Evolutionary conservation across 1,140 invertebrate genomes (phyloP).

Genomic region (Apis dorsata): DNA sequence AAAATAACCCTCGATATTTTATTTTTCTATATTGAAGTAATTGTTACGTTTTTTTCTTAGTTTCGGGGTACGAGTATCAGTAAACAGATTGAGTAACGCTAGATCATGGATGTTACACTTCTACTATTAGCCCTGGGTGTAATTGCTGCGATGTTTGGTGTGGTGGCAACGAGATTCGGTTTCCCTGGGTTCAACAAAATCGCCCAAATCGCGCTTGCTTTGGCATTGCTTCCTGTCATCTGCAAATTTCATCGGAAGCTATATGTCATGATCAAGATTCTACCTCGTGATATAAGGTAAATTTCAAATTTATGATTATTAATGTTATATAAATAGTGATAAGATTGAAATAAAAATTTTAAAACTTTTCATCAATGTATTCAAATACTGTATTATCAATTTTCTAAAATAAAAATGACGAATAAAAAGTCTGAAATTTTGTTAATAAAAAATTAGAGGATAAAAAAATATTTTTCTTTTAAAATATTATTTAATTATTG

Average conservation of each 20-base stretch:
- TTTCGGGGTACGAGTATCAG: not conserved
- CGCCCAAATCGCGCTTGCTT: conserved; percentile 80
- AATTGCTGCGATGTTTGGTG: conserved; percentile 81
- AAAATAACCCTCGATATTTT: not conserved
- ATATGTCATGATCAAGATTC: conserved; percentile 81
- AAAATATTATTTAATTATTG: too few relatives aligned
- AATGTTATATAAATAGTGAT: not conserved
- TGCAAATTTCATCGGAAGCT: conserved; percentile 81
- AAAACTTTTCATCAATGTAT: too few relatives aligned
- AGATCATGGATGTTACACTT: conserved; percentile 73
- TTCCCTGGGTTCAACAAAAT: conserved; percentile 79
- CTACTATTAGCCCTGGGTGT: conserved; percentile 79
- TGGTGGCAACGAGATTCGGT: conserved; percentile 80
- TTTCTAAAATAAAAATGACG: too few relatives aligned
- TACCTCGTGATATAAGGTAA: conserved; percentile 83
- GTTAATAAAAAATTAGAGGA: too few relatives aligned
- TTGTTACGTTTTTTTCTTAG: not conserved
- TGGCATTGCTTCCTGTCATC: conserved; percentile 79
- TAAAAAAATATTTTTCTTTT: too few relatives aligned
- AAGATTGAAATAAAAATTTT: too few relatives aligned
- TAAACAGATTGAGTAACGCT: conserved; percentile 15
- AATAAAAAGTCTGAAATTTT: too few relatives aligned
- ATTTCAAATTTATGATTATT: conserved; percentile 60
- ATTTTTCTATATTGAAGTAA: not conserved
- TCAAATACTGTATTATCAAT: too few relatives aligned